Evolutionary conservation across 2,113 vertebrate genomes (phyloP), one percentile per base, ranked within the genome.

Genomic region (Bufo gargarizans): DNA sequence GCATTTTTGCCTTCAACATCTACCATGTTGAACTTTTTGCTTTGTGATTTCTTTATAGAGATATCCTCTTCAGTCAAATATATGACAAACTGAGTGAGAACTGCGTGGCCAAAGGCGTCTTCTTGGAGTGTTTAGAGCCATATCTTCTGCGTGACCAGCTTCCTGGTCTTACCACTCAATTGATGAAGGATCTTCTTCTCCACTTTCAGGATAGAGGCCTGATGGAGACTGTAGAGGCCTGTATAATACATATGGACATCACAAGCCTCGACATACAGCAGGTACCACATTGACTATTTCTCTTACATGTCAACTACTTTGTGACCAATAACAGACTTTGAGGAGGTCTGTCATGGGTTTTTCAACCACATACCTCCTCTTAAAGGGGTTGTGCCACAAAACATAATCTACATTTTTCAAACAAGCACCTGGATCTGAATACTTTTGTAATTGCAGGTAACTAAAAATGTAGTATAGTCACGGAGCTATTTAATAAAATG

Each of bases 191-290:
- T 88, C 95, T 99, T 72, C 94, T 99, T 19, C 94, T 96, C 91
- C 98, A 99, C 93, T 99, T 98, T 92, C 98, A 99, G 92, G 95
- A 97, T 90, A 97, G 95, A 13, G 96, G 96, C 58, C 94, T 97
- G 93, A 95, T 99, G 97, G 97, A 97, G 89, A 98, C 96, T 19
- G 94, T 99, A 91, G 98, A 99, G 93, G 96, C 97, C 89, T 99
- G 98, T 86, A 97, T 99, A 84, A 97, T 99, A 17, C 98, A 99
- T 88, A 97, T 99, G 96, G 98, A 99, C 90, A 95, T 99, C 90
- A 99, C 98, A 88, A 99, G 97, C 89, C 95, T 99, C 83, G 98
- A 99, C 90, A 98, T 99, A 82, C 97, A 99, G 74, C 97, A 99
- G 97, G 98, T 99, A 49, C 91, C 90, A 43, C 2, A 17, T 56